These are phyloP conservation scores for Syrmaticus mikado DNA, from an alignment of 2,113 vertebrate genomes.

Conservation along the genomic window DNA sequence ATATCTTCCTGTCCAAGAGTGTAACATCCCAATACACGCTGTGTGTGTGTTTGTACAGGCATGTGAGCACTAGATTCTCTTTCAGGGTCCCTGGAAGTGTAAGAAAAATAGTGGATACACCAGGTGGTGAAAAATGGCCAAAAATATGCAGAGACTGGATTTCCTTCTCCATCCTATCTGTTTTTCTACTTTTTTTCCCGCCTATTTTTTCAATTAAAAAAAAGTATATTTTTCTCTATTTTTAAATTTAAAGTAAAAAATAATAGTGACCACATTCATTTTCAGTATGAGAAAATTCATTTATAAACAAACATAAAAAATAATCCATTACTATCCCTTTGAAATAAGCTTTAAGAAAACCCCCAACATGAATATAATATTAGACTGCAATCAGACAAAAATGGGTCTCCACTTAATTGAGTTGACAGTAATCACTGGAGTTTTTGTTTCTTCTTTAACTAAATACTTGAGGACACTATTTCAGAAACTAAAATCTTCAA, in stretches of 20 bases:
- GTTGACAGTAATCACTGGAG: neutral
- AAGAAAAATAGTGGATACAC: neutral
- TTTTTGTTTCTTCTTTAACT: neutral
- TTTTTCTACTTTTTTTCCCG: neutral
- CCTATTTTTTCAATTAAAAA: too few species aligned
- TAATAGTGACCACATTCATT: neutral
- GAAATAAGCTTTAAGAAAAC: neutral
- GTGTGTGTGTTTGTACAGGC: rapidly evolving
- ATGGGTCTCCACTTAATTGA: neutral
- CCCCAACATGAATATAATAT: neutral
- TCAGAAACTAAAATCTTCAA: neutral
- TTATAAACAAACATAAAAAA: neutral
- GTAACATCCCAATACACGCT: rapidly evolving
- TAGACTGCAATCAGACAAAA: rapidly evolving
- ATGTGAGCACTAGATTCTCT: neutral
- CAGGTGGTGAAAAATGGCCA: neutral
- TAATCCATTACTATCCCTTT: neutral
- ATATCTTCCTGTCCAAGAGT: neutral
- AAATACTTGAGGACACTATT: neutral
- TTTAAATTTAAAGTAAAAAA: neutral
- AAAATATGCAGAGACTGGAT: neutral
- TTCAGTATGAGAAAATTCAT: neutral
- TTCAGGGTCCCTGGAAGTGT: neutral
- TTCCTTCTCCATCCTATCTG: neutral
- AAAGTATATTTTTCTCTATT: too few species aligned